Evolutionary conservation across 2,888 invertebrate species (phyloP).

Genomic region (Ophioninae sp.): DNA sequence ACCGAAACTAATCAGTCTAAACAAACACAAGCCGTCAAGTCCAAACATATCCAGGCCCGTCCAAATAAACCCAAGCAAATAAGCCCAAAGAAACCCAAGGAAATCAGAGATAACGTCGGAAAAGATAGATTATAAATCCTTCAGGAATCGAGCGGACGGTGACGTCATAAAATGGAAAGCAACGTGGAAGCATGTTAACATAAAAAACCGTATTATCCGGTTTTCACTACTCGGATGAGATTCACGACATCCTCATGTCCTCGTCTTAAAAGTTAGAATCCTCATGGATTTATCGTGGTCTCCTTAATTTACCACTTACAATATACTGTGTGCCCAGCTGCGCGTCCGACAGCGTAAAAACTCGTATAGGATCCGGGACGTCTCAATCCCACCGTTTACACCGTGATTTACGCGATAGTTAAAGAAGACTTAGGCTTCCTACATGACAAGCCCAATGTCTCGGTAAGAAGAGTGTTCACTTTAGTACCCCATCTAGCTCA

Average conservation of each 20-base stretch:
- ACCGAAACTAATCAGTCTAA: too few species aligned
- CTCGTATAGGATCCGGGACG: constrained; percentile 31
- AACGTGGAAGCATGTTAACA: constrained; percentile 28
- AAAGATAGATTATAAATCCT: constrained; percentile 35
- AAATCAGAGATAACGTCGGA: constrained; percentile 10
- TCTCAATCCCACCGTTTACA: constrained; percentile 60
- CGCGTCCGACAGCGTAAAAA: constrained; percentile 33
- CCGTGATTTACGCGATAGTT: constrained; percentile 75
- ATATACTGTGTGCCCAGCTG: constrained; percentile 42
- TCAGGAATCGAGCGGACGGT: constrained; percentile 24
- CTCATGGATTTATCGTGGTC: constrained; percentile 45
- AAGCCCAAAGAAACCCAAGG: too few species aligned
- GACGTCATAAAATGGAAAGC: constrained; percentile 42
- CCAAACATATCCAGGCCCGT: too few species aligned
- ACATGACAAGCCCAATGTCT: constrained; percentile 45
- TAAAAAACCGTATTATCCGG: constrained; percentile 64
- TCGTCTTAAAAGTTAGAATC: constrained; percentile 9
- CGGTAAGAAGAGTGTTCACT: constrained; percentile 53
- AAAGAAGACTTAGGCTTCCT: constrained; percentile 65
- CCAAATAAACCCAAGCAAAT: too few species aligned
- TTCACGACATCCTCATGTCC: constrained; percentile 41
- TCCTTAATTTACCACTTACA: constrained; percentile 53
- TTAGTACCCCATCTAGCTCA: constrained; percentile 60
- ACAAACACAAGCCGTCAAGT: too few species aligned
- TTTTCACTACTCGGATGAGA: constrained; percentile 58